These are phyloP conservation scores for Caenorhabditis macrosperma DNA, from an alignment of 2,888 invertebrate genomes.

Conservation along the genomic window DNA sequence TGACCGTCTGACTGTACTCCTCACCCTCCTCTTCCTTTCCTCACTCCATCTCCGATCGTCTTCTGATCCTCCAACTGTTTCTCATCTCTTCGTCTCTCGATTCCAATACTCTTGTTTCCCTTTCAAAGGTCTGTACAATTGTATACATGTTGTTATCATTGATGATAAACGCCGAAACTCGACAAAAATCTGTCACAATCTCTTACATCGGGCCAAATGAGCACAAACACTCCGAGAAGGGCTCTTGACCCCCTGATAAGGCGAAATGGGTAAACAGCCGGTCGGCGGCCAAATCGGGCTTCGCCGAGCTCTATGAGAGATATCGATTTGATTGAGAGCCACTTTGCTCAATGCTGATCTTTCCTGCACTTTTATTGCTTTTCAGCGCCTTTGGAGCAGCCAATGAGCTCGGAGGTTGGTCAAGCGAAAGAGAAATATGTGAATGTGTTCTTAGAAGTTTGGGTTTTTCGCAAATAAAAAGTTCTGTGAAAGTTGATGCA, in stretches of 20 bases:
- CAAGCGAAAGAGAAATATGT: no score
- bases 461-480: no score
- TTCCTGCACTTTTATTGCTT: neutral
- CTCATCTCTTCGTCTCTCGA: constrained; percentile 12
- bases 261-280: constrained; percentile 19
- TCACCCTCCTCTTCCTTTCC: neutral
- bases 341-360: neutral
- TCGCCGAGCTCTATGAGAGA: neutral
- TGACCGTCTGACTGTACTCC: constrained; percentile 1
- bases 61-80: neutral
- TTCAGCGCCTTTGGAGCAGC: neutral
- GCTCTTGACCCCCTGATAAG: constrained; percentile 17
- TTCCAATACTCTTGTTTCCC: constrained; percentile 21
- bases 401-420: constrained; percentile 39
- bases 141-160: constrained; percentile 20
- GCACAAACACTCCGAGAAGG: neutral
- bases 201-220: neutral
- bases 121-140: constrained; percentile 48
- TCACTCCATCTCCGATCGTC: constrained; percentile 1
- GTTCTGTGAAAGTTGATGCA: no score
- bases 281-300: neutral
- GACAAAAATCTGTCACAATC: neutral
- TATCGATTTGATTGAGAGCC: neutral
- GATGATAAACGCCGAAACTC: neutral
- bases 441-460: neutral